Conservation (phyloP, 2,888 invertebrate species). For the Anarsia innoxiella region DNA sequence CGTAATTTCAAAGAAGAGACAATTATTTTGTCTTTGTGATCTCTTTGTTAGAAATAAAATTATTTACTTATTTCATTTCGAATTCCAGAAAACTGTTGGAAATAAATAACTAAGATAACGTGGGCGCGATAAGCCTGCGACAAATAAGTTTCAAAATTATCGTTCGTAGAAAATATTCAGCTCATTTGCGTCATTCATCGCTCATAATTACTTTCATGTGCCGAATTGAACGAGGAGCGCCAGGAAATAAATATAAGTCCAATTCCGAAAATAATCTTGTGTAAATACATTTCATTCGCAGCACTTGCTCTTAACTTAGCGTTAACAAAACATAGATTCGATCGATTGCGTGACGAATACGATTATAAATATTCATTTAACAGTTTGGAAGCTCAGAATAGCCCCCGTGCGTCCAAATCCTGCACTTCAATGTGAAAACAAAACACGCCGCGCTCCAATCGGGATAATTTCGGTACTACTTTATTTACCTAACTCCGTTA, state of each 20-base stretch:
- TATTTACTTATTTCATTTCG: too few species aligned
- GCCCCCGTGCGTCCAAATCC: conserved; percentile 34
- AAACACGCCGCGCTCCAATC: conserved; percentile 45
- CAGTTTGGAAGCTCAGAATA: conserved; percentile 45
- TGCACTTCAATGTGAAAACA: conserved; percentile 43
- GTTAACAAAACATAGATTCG: conserved; percentile 56
- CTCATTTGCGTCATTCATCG: conserved; percentile 56
- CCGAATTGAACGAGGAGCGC: conserved; percentile 53
- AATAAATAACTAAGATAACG: too few species aligned
- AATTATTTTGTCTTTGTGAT: too few species aligned
- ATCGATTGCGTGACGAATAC: conserved; percentile 52
- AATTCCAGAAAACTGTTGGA: too few species aligned
- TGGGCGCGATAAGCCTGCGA: too few species aligned
- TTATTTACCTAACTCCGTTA: conserved; percentile 56
- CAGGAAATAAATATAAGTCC: conserved; percentile 54
- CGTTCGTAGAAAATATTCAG: conserved; percentile 44
- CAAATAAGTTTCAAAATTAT: conserved; percentile 28
- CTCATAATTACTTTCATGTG: conserved; percentile 63
- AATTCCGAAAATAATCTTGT: conserved; percentile 55
- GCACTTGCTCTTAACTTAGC: conserved; percentile 52
- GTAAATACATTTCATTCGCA: conserved; percentile 58
- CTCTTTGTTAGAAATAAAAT: too few species aligned
- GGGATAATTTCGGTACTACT: conserved; percentile 52
- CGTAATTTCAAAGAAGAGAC: too few species aligned
- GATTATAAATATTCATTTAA: conserved; percentile 61